Evolutionary conservation across 2,888 invertebrate species (phyloP), one percentile per base, ranked within the genome.

Genomic region (Coenonympha arcania): DNA sequence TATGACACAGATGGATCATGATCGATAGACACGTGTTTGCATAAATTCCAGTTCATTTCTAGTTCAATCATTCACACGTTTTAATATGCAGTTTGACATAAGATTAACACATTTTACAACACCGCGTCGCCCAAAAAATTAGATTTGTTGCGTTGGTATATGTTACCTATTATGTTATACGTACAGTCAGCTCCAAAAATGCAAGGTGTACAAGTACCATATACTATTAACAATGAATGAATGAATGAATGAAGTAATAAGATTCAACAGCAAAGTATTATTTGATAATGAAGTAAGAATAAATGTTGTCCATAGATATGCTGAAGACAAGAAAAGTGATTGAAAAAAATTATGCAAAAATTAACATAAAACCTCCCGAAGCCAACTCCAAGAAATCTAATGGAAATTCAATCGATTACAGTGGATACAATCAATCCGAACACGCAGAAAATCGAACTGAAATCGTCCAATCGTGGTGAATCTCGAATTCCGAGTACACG

Each of bases 391-490:
- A 43, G 26, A 43, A 36, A 45, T 51, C 42, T 39, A 52, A 49
- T 48, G 49, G 41, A 49, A 58, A 50, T 48, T 49, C 37, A 60
- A 59, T 71, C 65, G 69, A 69, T 73, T 73, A 76, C 69, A 75
- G 71, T 65, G 70, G 76, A 80, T 78, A 78, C 79, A 81, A 85
- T 83, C 80, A 82, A 76, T 73, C 69, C 81, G 76, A 81, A 80
- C 76, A 83, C 79, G 79, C 79, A 76, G 79, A 83, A 82, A 84
- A 84, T 84, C 84, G 85, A 84, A 83, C 79, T 75, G 74, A 79
- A 84, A 81, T 80, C 82, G 82, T 80, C 79, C 75, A 79, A 80
- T 82, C 82, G 83, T 77, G 78, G 79, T 74, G 80, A 84, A 83
- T 84, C 82, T 79, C 75, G 72, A 80, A 84, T 82, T 79, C 81